Evolutionary conservation across 2,797 vertebrate genomes (phyloP), one percentile per base, ranked within the genome.

Genomic region (Coreius guichenoti): DNA sequence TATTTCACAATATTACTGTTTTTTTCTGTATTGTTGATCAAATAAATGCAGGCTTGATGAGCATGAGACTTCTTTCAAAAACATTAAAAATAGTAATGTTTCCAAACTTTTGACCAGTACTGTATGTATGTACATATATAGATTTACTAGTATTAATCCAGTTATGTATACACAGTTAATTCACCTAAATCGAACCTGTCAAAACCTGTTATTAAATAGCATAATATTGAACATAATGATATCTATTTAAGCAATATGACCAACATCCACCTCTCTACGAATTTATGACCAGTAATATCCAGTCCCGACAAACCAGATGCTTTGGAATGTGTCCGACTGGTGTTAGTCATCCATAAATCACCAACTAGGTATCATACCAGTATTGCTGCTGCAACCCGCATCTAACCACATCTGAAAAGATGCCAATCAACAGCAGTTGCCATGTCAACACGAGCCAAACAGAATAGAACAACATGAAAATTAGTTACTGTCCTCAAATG

Each of bases 281-380:
- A 56, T 82, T 26, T 14, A 72, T 82, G 69, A 82, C 51, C 54
- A n/a, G 45, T 81, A 54, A 81, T 81, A 39, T 56, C 31, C 23
- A 80, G 29, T 68, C 19, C 36, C 4, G 1, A 82, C 51, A 72
- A 43, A n/a, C 56, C 19, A 63, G 69, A 70, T 31, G 16, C 73
- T 54, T 43, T 61, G 56, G 21, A 45, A 47, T 21, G 68, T 21
- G 19, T 61, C 65, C 33, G 9, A 67, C 26, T 47, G 21, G 26
- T 26, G 36, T 81, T 82, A 83, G 47, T 86, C 82, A 87, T 65
- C 68, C 45, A 51, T 78, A 65, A 88, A 69, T 75, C 56, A 78
- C 45, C 67, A 47, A 63, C 14, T 19, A 70, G 31, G 49, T 31
- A 67, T 17, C 81, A 83, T 65, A 17, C 54, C 19, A 29, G 65